These are phyloP conservation scores for Dasysyrphus tricinctus DNA, from an alignment of 2,888 invertebrate genomes.

Conservation along the genomic window DNA sequence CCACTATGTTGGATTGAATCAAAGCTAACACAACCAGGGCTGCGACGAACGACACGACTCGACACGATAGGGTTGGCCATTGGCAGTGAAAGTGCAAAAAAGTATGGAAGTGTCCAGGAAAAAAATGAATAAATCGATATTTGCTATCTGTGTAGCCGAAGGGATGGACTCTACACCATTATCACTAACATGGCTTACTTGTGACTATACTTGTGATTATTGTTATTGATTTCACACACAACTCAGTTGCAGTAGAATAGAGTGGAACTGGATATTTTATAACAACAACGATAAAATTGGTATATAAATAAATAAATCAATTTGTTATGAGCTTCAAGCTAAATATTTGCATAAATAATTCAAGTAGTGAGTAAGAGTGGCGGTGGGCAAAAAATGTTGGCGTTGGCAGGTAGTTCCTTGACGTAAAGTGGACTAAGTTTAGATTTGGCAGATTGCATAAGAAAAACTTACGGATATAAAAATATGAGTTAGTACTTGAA, in stretches of 20 bases:
- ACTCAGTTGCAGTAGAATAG: neutral
- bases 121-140: constrained; percentile 54
- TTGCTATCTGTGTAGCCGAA: neutral
- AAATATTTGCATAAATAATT: neutral
- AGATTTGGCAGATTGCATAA: too few species aligned
- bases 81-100: constrained; percentile 34
- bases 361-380: neutral
- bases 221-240: constrained; percentile 14
- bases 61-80: constrained; percentile 56
- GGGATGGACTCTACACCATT: neutral
- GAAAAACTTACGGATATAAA: too few species aligned
- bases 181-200: neutral
- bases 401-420: too few species aligned
- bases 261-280: neutral
- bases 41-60: neutral
- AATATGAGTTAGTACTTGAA: too few species aligned
- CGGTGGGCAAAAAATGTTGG: too few species aligned
- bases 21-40: neutral
- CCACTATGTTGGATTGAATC: neutral
- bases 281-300: neutral
- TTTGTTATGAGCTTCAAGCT: neutral
- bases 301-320: constrained; percentile 22
- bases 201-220: neutral
- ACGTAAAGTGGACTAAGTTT: too few species aligned
- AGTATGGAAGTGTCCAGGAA: constrained; percentile 2